Percentiles rank a stretch among this genome's conserved stretches.
These are phyloP conservation scores for Apantesis nais DNA, from an alignment of 2,888 invertebrate species.

Conservation along the genomic window DNA sequence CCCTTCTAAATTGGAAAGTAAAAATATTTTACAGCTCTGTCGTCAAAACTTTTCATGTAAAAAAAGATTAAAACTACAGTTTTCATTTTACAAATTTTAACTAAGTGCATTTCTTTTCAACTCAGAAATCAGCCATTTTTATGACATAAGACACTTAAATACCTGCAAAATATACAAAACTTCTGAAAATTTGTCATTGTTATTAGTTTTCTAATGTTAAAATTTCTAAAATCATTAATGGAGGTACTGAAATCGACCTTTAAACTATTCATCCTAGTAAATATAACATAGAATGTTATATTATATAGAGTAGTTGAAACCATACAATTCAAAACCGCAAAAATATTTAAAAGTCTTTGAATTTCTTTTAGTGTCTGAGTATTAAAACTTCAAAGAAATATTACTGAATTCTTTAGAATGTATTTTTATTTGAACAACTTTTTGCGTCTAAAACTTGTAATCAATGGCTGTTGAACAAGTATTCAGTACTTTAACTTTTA, in stretches of 20 bases:
- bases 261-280: not conserved
- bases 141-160: not conserved
- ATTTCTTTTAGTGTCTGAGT: not conserved
- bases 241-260: not conserved
- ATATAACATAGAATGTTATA: not conserved
- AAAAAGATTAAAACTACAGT: not conserved
- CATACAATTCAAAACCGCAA: not conserved
- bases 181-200: too few relatives aligned
- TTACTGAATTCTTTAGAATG: not conserved
- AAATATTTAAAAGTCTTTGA: not conserved
- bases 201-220: too few relatives aligned
- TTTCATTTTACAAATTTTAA: not conserved
- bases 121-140: not conserved
- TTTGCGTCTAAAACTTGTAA: not conserved
- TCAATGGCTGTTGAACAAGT: not conserved
- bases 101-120: not conserved
- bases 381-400: not conserved
- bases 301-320: not conserved
- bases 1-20: too few relatives aligned
- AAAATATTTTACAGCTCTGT: not conserved
- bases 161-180: not conserved
- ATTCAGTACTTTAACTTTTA: not conserved
- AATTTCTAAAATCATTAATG: not conserved
- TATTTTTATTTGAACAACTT: constrained; percentile 1
- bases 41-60: not conserved